Evolutionary conservation across 1,140 invertebrate genomes (phyloP).

Genomic region (Araneus ventricosus): DNA sequence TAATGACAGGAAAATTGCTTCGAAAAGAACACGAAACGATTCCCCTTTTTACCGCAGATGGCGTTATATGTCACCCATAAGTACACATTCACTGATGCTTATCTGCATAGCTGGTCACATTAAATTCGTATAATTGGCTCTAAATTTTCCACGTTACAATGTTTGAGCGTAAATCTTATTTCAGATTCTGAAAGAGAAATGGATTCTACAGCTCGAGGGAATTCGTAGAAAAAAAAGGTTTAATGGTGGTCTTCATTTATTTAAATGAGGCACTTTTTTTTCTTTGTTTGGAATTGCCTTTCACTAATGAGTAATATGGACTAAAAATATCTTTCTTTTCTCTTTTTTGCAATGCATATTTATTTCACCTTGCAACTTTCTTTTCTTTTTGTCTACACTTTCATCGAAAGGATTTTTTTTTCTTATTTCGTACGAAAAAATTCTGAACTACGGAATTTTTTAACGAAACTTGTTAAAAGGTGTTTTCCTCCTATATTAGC

Average conservation of each 20-base stretch:
- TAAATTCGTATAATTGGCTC: constrained; percentile 11
- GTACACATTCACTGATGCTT: neutral
- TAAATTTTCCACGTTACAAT: neutral
- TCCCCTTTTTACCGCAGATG: neutral
- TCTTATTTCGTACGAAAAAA: neutral
- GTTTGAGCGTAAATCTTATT: neutral
- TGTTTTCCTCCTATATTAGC: neutral
- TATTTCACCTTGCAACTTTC: no score
- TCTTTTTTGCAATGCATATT: no score
- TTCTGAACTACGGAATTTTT: neutral
- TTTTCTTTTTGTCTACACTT: no score
- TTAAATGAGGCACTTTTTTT: no score
- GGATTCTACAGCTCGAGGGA: neutral
- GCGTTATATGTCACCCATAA: neutral
- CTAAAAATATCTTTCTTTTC: no score
- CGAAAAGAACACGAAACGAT: neutral
- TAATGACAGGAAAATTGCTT: neutral
- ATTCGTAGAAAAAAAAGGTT: neutral
- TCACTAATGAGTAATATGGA: no score
- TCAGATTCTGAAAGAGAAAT: neutral
- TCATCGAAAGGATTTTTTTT: no score
- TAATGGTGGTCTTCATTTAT: no score
- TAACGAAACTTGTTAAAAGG: neutral
- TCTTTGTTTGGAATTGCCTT: no score
- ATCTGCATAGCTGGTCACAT: neutral